Base-by-base conservation (phyloP, 2,888 invertebrate genomes). In the Suillia variegata region DNA sequence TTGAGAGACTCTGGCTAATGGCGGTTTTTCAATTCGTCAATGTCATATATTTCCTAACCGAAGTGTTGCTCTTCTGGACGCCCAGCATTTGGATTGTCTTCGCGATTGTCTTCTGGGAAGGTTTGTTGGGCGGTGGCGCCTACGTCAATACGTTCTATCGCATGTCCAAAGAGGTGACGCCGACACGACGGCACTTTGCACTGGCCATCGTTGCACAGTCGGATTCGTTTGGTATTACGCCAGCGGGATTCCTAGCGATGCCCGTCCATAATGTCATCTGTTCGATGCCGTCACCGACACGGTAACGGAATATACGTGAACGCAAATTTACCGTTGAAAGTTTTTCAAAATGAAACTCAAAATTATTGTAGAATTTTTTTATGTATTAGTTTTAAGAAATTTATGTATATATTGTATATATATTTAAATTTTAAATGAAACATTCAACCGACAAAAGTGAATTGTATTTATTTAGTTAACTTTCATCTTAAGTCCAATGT, bases 71-170 rank as follows among this genome's bases (percentile, higher is more conserved):
- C 68, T 83, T 83, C 62, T 87, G 85, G 70, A 81, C 88, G 26
- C 87, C 88, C 1, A 84, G 76, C 66, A 86, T 90, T 67, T 86
- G 85, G 83, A 83, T 90, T 22, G 82, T 88, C 2, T 83, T 89
- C 67, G 81, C 76, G 1, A 74, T 89, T 26, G 85, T 89, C 33
- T 74, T 89, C 6, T 90, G 85, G 84, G 90, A 91, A 81, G 90
- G 90, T 12, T 76, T 90, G 4, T 77, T 90, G 33, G 90, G 90
- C 45, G 91, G 91, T 49, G 85, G 84, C 13, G 87, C 89, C 1
- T 91, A 90, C 78, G 90, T 90, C 15, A 92, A 92, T 73, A 91
- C 92, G 1, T 92, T 89, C 76, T 88, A 88, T 73, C 85, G 83
- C 69, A 88, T 93, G 71, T 83, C 86, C 10, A 81, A 84, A 66